These are phyloP conservation scores for Homarus americanus DNA, from an alignment of 1,140 invertebrate genomes.

Conservation along the genomic window DNA sequence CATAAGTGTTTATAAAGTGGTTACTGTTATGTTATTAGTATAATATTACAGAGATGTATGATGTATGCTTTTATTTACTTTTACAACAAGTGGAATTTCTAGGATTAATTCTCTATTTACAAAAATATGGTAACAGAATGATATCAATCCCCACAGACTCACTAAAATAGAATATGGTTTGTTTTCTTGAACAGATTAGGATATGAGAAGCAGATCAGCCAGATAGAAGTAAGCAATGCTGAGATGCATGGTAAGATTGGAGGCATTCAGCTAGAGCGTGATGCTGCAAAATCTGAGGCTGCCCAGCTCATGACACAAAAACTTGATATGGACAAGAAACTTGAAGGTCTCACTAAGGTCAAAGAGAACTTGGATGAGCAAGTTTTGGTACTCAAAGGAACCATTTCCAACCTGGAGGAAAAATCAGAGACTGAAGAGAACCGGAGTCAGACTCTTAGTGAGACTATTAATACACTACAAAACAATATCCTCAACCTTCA, in stretches of 20 bases:
- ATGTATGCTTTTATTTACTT: too few relatives aligned
- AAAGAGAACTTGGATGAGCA: slow-evolving; percentile 31
- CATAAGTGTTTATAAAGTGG: too few relatives aligned
- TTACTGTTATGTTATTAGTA: too few relatives aligned
- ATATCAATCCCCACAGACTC: too few relatives aligned
- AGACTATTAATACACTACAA: slow-evolving; percentile 46
- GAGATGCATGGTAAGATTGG: slow-evolving; percentile 65
- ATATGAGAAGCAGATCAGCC: slow-evolving; percentile 63
- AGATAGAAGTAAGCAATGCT: slow-evolving; percentile 67
- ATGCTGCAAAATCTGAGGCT: slow-evolving; percentile 29
- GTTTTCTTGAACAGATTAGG: slow-evolving; percentile 14
- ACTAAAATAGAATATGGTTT: neutral
- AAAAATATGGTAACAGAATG: too few relatives aligned
- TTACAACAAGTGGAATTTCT: too few relatives aligned
- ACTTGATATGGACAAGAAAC: slow-evolving; percentile 28
- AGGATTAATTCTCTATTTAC: too few relatives aligned
- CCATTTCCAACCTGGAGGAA: slow-evolving; percentile 23
- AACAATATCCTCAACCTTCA: slow-evolving; percentile 63
- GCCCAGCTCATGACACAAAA: slow-evolving; percentile 23
- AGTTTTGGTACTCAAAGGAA: slow-evolving; percentile 20
- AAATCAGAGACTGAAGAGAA: slow-evolving; percentile 31
- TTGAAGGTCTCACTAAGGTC: slow-evolving; percentile 31
- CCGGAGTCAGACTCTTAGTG: slow-evolving; percentile 32
- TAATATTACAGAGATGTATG: too few relatives aligned
- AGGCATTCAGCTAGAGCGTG: slow-evolving; percentile 28